A percentile compares a stretch with the other conserved stretches of the same genome.
Evolutionary conservation across 2,797 vertebrate genomes (phyloP).

Genomic region (Cetoscarus ocellatus): DNA sequence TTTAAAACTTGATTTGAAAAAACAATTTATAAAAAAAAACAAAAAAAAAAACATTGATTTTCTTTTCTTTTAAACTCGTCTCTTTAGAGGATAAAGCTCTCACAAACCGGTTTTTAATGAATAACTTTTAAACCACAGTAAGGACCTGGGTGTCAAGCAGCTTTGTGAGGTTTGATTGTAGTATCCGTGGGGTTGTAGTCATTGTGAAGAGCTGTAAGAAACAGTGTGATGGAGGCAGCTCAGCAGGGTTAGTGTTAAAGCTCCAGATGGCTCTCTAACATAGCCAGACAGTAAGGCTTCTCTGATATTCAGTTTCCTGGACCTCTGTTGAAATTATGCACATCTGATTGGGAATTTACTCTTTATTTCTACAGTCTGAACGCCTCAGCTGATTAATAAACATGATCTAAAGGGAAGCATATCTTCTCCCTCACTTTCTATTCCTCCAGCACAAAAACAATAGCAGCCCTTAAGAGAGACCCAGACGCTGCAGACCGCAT

Average conservation of each 20-base stretch:
- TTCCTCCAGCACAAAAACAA: slow-evolving; percentile 28
- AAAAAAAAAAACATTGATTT: too few species aligned
- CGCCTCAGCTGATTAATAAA: slow-evolving; percentile 38
- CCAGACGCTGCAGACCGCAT: slow-evolving; percentile 18
- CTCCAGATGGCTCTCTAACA: slow-evolving; percentile 82
- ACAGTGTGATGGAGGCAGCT: slow-evolving; percentile 72
- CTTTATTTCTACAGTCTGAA: slow-evolving; percentile 20
- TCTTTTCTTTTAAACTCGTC: slow-evolving; percentile 1
- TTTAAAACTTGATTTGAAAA: too few species aligned
- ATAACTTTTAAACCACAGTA: slow-evolving; percentile 25
- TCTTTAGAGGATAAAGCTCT: slow-evolving; percentile 3
- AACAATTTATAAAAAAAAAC: too few species aligned
- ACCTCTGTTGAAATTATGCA: slow-evolving; percentile 25
- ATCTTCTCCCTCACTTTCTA: not conserved
- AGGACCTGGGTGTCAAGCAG: slow-evolving; percentile 45
- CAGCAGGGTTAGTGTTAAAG: slow-evolving; percentile 70
- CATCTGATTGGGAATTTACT: slow-evolving; percentile 6
- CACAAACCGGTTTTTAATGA: slow-evolving; percentile 39
- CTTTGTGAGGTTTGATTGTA: slow-evolving; percentile 51
- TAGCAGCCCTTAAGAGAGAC: slow-evolving; percentile 21
- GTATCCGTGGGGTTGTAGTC: slow-evolving; percentile 57
- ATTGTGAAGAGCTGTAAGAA: slow-evolving; percentile 62
- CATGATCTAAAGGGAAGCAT: slow-evolving; percentile 17
- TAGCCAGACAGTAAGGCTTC: slow-evolving; percentile 64
- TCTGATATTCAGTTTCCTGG: slow-evolving; percentile 42